A percentile compares a stretch with the other conserved stretches of the same genome.
Conservation (phyloP, 2,797 vertebrate genomes). For the Amblyopsis hoosieri region DNA sequence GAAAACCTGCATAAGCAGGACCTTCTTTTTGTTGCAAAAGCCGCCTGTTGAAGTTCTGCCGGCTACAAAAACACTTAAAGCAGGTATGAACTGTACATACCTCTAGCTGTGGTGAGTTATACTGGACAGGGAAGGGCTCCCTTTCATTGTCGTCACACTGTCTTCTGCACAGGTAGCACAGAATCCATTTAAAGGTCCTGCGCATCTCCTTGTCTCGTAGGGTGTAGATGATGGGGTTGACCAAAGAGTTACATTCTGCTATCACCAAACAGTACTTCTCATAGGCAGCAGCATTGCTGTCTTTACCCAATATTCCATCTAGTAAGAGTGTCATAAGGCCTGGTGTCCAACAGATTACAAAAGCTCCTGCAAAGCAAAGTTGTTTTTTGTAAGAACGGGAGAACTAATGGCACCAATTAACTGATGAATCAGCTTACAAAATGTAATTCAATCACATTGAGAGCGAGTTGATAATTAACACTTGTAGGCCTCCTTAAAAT, state of each 20-base stretch:
- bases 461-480: background rate
- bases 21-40: too few relatives aligned
- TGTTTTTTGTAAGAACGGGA: background rate
- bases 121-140: constrained; percentile 26
- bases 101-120: constrained; percentile 54
- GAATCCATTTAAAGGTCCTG: constrained; percentile 84
- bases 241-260: constrained; percentile 90
- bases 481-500: background rate
- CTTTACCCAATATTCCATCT: constrained; percentile 82
- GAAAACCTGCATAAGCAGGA: too few relatives aligned
- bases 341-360: constrained; percentile 95
- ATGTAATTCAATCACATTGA: background rate
- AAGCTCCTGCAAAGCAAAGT: constrained; percentile 78
- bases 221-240: constrained; percentile 91
- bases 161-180: constrained; percentile 77
- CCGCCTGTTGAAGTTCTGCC: too few relatives aligned
- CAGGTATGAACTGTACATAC: constrained; percentile 32
- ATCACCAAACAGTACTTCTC: constrained; percentile 92
- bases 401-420: background rate
- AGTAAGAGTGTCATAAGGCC: constrained; percentile 87
- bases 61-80: too few relatives aligned
- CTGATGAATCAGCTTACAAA: background rate
- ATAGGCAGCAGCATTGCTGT: constrained; percentile 77
- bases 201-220: constrained; percentile 90
- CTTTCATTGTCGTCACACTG: constrained; percentile 18